These are phyloP conservation scores for Seriola rivoliana DNA, from an alignment of 2,113 vertebrate species.

Conservation along the genomic window DNA sequence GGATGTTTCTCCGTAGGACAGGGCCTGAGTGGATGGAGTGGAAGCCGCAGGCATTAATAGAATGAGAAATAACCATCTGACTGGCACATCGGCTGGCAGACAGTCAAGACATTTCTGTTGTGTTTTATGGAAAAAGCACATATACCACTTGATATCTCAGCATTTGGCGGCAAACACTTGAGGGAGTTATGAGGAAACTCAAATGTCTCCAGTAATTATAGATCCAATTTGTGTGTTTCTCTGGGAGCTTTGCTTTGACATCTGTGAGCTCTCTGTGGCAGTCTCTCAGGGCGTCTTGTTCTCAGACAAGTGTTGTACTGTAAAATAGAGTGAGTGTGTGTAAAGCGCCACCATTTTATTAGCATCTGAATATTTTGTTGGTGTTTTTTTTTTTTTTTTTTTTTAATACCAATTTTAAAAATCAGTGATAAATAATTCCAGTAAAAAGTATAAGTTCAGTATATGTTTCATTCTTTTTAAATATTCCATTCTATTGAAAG, in stretches of 20 bases:
- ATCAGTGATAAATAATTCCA: not conserved
- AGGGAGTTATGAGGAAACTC: conserved; percentile 59
- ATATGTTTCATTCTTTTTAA: too few relatives aligned
- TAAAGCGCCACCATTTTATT: not conserved
- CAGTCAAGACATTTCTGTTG: conserved; percentile 46
- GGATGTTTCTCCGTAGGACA: conserved; percentile 37
- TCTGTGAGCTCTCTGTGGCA: conserved; percentile 32
- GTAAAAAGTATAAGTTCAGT: not conserved
- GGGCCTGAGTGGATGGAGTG: conserved; percentile 1
- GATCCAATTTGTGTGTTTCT: conserved; percentile 52
- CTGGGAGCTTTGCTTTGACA: conserved; percentile 46
- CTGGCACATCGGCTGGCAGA: conserved; percentile 28
- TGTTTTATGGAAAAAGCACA: conserved; percentile 40
- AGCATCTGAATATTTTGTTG: not conserved
- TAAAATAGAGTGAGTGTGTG: not conserved
- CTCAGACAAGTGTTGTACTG: not conserved
- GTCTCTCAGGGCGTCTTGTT: conserved; percentile 33
- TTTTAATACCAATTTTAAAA: not conserved
- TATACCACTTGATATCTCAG: conserved; percentile 32
- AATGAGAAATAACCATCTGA: conserved; percentile 49
- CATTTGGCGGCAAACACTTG: conserved; percentile 43
- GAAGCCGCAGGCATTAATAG: conserved; percentile 32
- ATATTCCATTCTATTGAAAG: too few relatives aligned
- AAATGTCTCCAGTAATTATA: conserved; percentile 65
- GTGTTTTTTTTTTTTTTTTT: not conserved